Evolutionary conservation across 2,888 invertebrate species (phyloP).

Genomic region (Sinopyrophorus schimmeli): DNA sequence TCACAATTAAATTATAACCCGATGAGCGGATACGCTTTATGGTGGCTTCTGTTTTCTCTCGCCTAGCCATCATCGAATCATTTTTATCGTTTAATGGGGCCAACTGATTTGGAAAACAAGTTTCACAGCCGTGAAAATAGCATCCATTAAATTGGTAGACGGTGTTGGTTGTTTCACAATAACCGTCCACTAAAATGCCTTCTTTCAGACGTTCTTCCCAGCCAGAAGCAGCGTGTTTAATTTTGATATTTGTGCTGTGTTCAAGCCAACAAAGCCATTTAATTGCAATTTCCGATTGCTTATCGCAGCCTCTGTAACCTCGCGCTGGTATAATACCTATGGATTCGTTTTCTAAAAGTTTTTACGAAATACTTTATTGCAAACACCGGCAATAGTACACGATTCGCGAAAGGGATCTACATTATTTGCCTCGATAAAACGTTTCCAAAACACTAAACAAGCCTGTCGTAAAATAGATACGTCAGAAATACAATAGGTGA

Average conservation of each 20-base stretch:
- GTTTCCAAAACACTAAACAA: conserved; percentile 1
- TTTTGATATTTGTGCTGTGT: not conserved
- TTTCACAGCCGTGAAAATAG: no score
- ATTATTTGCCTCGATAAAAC: not conserved
- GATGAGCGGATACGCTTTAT: no score
- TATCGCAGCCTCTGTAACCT: not conserved
- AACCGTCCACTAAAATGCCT: no score
- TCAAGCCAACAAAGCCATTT: conserved; percentile 1
- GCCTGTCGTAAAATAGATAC: conserved; percentile 1
- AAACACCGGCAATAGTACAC: conserved; percentile 4
- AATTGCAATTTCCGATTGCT: conserved; percentile 1
- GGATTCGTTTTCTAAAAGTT: not conserved
- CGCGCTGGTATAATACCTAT: conserved; percentile 1
- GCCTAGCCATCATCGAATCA: no score
- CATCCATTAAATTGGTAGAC: no score
- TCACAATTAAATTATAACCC: no score
- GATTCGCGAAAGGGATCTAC: conserved; percentile 1
- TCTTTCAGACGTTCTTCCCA: no score
- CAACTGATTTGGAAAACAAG: no score
- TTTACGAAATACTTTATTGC: conserved; percentile 2
- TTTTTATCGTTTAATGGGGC: no score
- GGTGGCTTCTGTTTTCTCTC: no score
- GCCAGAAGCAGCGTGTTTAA: no score
- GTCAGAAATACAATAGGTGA: conserved; percentile 1
- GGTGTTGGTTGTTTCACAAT: no score